Percentiles rank a stretch among this genome's conserved stretches.
Conservation (phyloP, 2,888 invertebrate genomes). For the Sphaerophoria rueppellii region DNA sequence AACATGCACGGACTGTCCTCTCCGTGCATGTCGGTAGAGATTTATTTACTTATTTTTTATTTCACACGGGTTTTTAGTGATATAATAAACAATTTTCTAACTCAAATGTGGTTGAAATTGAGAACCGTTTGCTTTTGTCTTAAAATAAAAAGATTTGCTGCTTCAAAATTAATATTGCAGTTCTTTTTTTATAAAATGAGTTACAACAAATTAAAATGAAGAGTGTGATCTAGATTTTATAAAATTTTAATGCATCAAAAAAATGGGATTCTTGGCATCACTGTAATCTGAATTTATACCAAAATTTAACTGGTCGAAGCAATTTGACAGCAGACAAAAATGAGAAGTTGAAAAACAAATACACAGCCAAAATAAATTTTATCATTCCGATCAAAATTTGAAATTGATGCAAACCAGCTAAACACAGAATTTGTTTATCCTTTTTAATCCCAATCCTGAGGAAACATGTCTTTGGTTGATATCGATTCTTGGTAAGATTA, state of each 20-base stretch:
- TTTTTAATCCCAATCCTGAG: slow-evolving; percentile 26
- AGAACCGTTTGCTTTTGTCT: too few relatives aligned
- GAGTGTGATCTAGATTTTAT: neutral
- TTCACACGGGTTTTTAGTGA: too few relatives aligned
- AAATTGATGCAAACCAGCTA: neutral
- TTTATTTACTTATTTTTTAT: too few relatives aligned
- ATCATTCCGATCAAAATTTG: slow-evolving; percentile 22
- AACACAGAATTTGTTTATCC: slow-evolving; percentile 43
- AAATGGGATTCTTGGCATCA: slow-evolving; percentile 34
- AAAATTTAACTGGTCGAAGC: slow-evolving; percentile 12
- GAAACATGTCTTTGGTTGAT: slow-evolving; percentile 80
- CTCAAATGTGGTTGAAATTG: too few relatives aligned
- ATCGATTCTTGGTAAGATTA: slow-evolving; percentile 80
- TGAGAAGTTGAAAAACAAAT: slow-evolving; percentile 7
- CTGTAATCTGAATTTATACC: neutral
- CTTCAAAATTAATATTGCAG: too few relatives aligned
- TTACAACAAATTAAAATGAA: too few relatives aligned
- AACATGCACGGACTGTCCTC: too few relatives aligned
- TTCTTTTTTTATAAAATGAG: too few relatives aligned
- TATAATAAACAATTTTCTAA: too few relatives aligned
- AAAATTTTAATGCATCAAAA: neutral
- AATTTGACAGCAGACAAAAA: slow-evolving; percentile 51
- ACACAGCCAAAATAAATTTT: slow-evolving; percentile 10
- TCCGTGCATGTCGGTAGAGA: too few relatives aligned
- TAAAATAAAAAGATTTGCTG: too few relatives aligned